Conservation (phyloP, 2,888 invertebrate genomes). For the Lottia gigantea region DNA sequence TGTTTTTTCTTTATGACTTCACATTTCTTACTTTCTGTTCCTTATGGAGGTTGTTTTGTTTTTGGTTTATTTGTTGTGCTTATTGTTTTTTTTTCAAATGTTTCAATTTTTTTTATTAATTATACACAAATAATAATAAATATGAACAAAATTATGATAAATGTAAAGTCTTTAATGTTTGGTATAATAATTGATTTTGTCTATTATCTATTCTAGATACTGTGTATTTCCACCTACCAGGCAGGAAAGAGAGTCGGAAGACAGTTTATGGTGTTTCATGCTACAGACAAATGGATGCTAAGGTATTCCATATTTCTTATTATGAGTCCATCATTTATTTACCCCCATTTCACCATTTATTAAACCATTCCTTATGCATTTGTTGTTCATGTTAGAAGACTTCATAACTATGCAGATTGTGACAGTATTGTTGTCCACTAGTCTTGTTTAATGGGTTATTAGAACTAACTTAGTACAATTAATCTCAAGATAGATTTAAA, state of each 20-base stretch:
- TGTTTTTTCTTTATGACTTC: not conserved
- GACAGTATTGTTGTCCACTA: too few relatives aligned
- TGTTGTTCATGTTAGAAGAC: too few relatives aligned
- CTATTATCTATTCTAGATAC: constrained; percentile 77
- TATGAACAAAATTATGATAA: not conserved
- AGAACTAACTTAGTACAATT: too few relatives aligned
- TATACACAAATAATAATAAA: too few relatives aligned
- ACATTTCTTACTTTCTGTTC: not conserved
- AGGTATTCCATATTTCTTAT: constrained; percentile 73
- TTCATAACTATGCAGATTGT: too few relatives aligned
- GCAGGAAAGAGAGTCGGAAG: constrained; percentile 75
- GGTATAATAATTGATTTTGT: not conserved
- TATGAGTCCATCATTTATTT: too few relatives aligned
- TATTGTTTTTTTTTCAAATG: not conserved
- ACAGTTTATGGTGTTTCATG: constrained; percentile 96
- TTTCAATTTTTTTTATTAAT: constrained; percentile 13
- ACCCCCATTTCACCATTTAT: too few relatives aligned
- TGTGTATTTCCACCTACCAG: constrained; percentile 94
- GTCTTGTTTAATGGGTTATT: too few relatives aligned
- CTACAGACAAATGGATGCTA: constrained; percentile 95
- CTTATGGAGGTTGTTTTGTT: not conserved
- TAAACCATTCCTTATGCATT: too few relatives aligned
- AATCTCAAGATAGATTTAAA: too few relatives aligned
- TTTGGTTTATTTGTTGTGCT: too few relatives aligned
- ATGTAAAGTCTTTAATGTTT: too few relatives aligned